Evolutionary conservation across 1,140 invertebrate species (phyloP), one percentile per base, ranked within the genome.

Genomic region (Mya arenaria): DNA sequence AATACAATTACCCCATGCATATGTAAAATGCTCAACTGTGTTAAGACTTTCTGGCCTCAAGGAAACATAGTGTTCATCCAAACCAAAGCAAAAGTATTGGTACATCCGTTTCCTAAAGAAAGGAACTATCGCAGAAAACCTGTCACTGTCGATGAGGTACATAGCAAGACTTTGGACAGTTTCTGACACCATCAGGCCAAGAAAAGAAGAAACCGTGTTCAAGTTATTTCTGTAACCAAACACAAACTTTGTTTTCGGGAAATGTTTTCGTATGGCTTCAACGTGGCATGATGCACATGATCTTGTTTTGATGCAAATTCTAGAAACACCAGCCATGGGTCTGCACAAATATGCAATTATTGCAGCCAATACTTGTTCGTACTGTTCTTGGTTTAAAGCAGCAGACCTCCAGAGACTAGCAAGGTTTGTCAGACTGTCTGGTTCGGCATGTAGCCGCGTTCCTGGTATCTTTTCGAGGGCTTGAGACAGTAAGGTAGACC

Each of bases 171-270:
- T 72, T 30, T 55, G 44, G 1, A 36, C 68, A 23, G 68, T 52
- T 72, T 72, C 68, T 4, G 68, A 72, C 17, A 72, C 15, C 68
- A 72, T 72, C 8, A 72, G 17, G 8, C 68, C 68, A 32, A 72
- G 68, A 44, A 72, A 72, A 34, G 68, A 72, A 0, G 68, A 72
- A 1, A 72, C 48, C 2, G 68, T 72, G 44, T 72, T 72, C n/a
- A 72, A 36, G 30, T 32, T 72, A 28, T 72, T 72, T 5, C 68
- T 19, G 39, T 72, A 72, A 2, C 68, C 68, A 72, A 72, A 56
- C 28, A 72, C 5, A 10, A 55, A 37, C n/a, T 10, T 30, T 17
- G 34, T 15, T 3, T 72, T 32, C 19, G 68, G 68, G 32, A 55
- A 72, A 19, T 55, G 8, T 28, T 34, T 55, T 6, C 17, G 34